These are phyloP conservation scores for Deilephila elpenor DNA, from an alignment of 2,888 invertebrate genomes.

Conservation along the genomic window DNA sequence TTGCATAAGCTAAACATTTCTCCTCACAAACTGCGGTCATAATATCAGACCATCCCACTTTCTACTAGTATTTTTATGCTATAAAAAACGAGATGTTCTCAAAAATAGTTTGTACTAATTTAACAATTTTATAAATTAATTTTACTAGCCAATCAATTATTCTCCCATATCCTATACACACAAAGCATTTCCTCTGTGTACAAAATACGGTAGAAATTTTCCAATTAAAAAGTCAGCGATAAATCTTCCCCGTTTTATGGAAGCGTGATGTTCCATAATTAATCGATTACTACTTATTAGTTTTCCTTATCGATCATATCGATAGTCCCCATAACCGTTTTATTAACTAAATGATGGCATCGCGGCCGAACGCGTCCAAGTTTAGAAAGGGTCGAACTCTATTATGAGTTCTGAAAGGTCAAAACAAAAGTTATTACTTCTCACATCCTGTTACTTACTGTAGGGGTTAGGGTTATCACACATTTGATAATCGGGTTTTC, in stretches of 20 bases:
- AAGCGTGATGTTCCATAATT: background rate
- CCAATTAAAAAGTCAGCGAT: background rate
- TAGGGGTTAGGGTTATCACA: background rate
- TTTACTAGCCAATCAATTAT: no score
- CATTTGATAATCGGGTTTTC: background rate
- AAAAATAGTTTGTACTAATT: no score
- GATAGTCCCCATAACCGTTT: conserved; percentile 6
- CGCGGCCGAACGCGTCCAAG: conserved; percentile 28
- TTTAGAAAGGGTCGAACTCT: conserved; percentile 32
- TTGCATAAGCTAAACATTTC: no score
- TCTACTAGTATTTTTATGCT: no score
- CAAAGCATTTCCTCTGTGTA: background rate
- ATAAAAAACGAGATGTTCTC: no score
- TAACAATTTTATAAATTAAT: no score
- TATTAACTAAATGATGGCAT: conserved; percentile 24
- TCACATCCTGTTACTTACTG: conserved; percentile 35
- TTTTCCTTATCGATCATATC: conserved; percentile 15
- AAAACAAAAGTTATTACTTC: conserved; percentile 30
- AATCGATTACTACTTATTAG: conserved; percentile 13
- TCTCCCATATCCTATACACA: no score
- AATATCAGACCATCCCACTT: no score
- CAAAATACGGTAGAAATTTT: background rate
- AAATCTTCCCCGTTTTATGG: background rate
- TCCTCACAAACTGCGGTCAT: no score
- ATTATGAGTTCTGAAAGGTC: conserved; percentile 33